Evolutionary conservation across 92 coral and sea anemone species (phyloP).

Genomic region (Phenganax subtilis): DNA sequence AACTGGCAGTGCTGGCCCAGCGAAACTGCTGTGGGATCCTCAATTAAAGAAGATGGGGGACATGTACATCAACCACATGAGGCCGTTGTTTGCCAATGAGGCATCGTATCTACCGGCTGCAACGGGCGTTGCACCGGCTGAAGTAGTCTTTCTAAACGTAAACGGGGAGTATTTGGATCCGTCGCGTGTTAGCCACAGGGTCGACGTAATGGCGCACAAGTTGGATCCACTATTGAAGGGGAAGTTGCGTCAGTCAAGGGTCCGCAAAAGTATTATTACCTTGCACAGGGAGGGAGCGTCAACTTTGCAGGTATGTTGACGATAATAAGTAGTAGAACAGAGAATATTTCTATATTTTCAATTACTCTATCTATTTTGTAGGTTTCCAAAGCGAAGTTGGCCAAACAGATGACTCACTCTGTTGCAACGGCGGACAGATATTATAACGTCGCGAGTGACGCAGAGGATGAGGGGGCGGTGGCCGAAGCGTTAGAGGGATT

Average conservation of each 20-base stretch:
- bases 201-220: neutral
- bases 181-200: neutral
- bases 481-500: no score
- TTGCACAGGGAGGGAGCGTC: neutral
- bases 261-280: neutral
- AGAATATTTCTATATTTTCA: no score
- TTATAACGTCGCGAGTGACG: no score
- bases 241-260: neutral
- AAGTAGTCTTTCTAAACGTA: neutral
- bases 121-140: neutral
- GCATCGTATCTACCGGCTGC: neutral
- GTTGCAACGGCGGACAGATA: no score
- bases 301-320: no score
- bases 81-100: neutral
- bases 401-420: no score
- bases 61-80: neutral
- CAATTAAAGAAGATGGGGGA: neutral
- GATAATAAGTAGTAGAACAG: no score
- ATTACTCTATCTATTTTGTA: no score
- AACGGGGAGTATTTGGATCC: neutral
- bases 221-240: neutral
- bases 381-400: no score
- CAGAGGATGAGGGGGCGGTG: no score
- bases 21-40: neutral
- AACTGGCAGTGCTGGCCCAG: neutral